Base-by-base conservation (phyloP, 2,888 invertebrate species). In the Eugnorisma glareosa region DNA sequence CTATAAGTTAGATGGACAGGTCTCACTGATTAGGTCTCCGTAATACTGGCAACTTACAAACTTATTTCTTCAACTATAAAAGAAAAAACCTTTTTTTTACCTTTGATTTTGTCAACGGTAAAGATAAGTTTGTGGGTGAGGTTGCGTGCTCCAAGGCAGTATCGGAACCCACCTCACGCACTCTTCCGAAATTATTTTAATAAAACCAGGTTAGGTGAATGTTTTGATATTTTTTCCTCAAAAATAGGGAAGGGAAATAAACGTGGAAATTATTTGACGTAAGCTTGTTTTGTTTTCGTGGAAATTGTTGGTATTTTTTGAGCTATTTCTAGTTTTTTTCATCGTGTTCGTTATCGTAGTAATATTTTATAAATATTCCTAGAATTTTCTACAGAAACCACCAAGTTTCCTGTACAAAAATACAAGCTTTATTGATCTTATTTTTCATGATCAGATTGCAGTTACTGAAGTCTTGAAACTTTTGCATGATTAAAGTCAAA, bases 161-260 rank as follows among this genome's bases (percentile, higher is more conserved):
- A 94, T 94, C 85, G 89, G 89, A 91, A 93, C 93, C 91, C 93
- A 92, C 86, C 93, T 93, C 96, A 96, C 96, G 96, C 96, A 96
- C 95, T 93, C 88, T 89, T 93, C 93, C 93, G 91, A 96, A 96
- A 96, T 96, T 94, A 96, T 96, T 96, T 95, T 96, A 95, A 95
- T 96, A 95, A 89, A 95, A 95, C 93, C 94, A 94, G 95, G 93
- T 94, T 94, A 94, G 93, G 93, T 94, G 92, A 92, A 92, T 94
- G 94, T 94, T 95, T 94, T 93, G 94, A 94, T 93, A 91, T 92
- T 86, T 91, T 91, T 91, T 89, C 89, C 82, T 84, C 77, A 81
- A 77, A 82, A 89, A 85, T 69, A 84, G 84, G 83, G 81, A 89
- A 90, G 86, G 88, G 79, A 92, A 91, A 90, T 84, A 83, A 78